These are phyloP conservation scores for Oligia latruncula DNA, from an alignment of 2,888 invertebrate species.

Conservation along the genomic window DNA sequence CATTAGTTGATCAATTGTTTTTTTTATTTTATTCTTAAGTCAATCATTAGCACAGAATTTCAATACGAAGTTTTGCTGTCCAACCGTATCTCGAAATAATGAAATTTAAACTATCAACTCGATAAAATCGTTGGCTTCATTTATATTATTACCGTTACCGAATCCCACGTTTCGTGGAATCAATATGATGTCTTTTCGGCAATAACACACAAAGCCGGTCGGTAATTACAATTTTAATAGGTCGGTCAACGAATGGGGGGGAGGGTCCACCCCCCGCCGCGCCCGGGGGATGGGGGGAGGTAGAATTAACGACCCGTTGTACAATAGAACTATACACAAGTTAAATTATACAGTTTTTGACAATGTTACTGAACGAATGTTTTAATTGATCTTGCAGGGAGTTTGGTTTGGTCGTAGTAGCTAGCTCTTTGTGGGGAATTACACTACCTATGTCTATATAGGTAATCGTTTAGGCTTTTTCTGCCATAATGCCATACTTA, in stretches of 20 bases:
- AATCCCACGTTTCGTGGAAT: slow-evolving; percentile 69
- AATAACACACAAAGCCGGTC: slow-evolving; percentile 83
- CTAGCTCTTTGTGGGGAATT: slow-evolving; percentile 2
- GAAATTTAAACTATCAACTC: slow-evolving; percentile 24
- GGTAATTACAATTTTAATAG: slow-evolving; percentile 88
- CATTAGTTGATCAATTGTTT: not conserved
- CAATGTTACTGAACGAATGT: slow-evolving; percentile 75
- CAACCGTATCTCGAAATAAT: not conserved
- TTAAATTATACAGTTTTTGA: slow-evolving; percentile 82
- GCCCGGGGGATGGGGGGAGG: slow-evolving; percentile 49
- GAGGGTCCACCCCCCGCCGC: slow-evolving; percentile 41
- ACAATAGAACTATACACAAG: slow-evolving; percentile 80
- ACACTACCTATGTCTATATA: too few relatives aligned
- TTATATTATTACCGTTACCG: slow-evolving; percentile 36
- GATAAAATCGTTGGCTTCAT: slow-evolving; percentile 42
- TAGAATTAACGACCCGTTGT: slow-evolving; percentile 72
- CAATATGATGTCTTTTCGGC: slow-evolving; percentile 82
- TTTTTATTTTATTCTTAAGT: too few relatives aligned
- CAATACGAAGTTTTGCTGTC: not conserved
- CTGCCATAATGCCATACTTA: not conserved
- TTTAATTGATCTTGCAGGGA: slow-evolving; percentile 44
- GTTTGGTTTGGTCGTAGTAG: slow-evolving; percentile 2
- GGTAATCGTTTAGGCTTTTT: not conserved
- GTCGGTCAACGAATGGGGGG: slow-evolving; percentile 80
- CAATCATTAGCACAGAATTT: too few relatives aligned